phyloP scores from a whole-genome alignment of 2,797 vertebrate species.

The Etheostoma nigrum region DNA sequence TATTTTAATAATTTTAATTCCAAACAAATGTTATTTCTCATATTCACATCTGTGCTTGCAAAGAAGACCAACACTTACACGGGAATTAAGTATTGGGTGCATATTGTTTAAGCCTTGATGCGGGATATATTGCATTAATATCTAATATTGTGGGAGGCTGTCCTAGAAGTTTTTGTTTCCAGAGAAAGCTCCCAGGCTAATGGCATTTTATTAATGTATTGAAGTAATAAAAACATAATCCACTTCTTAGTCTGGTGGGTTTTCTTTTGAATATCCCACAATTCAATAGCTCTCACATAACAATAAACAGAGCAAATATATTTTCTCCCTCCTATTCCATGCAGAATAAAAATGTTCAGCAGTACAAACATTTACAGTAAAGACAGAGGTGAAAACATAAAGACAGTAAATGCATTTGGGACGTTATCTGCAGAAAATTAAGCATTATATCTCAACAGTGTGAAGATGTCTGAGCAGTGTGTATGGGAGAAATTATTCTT shows the following conservation, averaged over 20 bases:
- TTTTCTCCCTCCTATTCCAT: conserved; percentile 14
- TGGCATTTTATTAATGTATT: conserved; percentile 72
- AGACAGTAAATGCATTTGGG: neutral
- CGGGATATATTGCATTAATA: conserved; percentile 69
- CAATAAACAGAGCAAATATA: conserved; percentile 37
- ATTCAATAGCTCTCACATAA: conserved; percentile 44
- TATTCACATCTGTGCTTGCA: conserved; percentile 1
- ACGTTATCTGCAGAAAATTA: conserved; percentile 17
- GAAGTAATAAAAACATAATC: conserved; percentile 58
- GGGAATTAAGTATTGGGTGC: conserved; percentile 28
- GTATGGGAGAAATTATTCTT: conserved; percentile 5
- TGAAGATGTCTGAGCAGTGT: conserved; percentile 14
- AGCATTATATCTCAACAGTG: conserved; percentile 5
- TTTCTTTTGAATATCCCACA: conserved; percentile 30
- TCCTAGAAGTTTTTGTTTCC: conserved; percentile 58
- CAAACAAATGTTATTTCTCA: conserved; percentile 16
- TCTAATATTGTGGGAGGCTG: conserved; percentile 71
- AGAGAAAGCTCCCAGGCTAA: conserved; percentile 65
- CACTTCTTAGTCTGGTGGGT: conserved; percentile 37
- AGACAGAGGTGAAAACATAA: neutral
- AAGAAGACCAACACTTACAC: neutral
- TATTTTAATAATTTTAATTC: neutral
- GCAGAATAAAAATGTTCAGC: conserved; percentile 21
- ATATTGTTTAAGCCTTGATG: conserved; percentile 52
- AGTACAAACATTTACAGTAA: conserved; percentile 21